Base-by-base conservation (phyloP, 2,113 vertebrate genomes). In the Athene noctua region DNA sequence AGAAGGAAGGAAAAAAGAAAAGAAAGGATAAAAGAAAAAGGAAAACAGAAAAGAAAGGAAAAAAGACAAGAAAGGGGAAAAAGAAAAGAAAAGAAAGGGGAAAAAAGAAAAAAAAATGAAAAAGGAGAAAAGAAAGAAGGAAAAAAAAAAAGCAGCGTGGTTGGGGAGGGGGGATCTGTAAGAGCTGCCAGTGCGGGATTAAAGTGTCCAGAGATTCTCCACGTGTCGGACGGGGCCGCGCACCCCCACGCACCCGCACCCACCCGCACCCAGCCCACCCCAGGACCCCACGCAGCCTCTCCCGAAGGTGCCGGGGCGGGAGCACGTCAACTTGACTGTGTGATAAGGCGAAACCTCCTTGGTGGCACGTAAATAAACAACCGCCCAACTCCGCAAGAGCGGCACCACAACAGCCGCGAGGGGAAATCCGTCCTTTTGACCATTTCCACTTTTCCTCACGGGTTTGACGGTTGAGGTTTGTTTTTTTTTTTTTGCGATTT, bases 271-370 rank as follows among this genome's bases (percentile, higher is more conserved):
- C 66, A 10, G 47, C 59, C 40, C 80, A 30, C 67, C 66, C 40
- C 77, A 23, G 30, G 73, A n/a, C 77, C 89, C 52, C 66, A 8
- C 17, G 44, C 75, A 6, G 23, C 66, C 72, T 22, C 63, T 36
- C n/a, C 32, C 19, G 46, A 49, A 87, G 74, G 66, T 34, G 77
- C 94, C 63, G 2, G 70, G 42, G 25, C 57, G 5, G 87, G 87
- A 86, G 65, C 79, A 34, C 46, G 7, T 96, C 92, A 95, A 83
- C 95, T 96, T 97, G 97, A 95, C 94, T 90, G 68, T 38, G 93
- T 3, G 65, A 13, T 27, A 9, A 61, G 83, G 58, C 40, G 67
- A 58, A 68, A 12, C 26, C 92, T 70, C 81, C 58, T 42, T 3
- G 74, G 83, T 42, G 90, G 25, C 72, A 2, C 1, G 58, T 68